A percentile compares a stretch with the other conserved stretches of the same genome.
Evolutionary conservation across 2,888 invertebrate genomes (phyloP).

Genomic region (Hecatera dysodea): DNA sequence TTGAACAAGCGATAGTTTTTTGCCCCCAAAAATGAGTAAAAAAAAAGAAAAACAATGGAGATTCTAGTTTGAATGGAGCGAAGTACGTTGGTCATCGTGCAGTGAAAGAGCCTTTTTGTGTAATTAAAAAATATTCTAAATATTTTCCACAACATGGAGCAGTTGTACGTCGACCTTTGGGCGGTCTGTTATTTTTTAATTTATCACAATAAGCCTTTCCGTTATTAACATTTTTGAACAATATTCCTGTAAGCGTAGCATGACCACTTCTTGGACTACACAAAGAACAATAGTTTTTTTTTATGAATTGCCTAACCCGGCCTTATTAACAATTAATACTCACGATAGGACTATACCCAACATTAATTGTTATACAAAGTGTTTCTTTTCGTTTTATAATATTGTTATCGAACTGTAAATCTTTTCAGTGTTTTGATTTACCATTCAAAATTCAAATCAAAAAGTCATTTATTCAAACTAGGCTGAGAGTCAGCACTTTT

Average conservation of each 20-base stretch:
- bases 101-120: not conserved
- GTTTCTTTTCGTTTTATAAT: too few relatives aligned
- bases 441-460: too few relatives aligned
- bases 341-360: too few relatives aligned
- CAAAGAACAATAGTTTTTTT: not conserved
- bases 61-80: not conserved
- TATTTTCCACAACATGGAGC: slow-evolving; percentile 12
- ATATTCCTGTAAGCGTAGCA: not conserved
- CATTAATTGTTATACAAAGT: too few relatives aligned
- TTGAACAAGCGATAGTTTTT: too few relatives aligned
- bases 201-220: slow-evolving; percentile 15
- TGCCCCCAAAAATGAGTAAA: too few relatives aligned
- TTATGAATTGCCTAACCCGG: too few relatives aligned
- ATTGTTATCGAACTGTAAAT: too few relatives aligned
- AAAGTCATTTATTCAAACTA: too few relatives aligned
- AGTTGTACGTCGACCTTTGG: not conserved
- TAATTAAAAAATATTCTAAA: not conserved
- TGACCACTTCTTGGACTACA: not conserved
- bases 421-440: too few relatives aligned
- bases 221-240: slow-evolving; percentile 6
- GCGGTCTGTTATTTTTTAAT: slow-evolving; percentile 43
- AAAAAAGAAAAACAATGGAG: not conserved
- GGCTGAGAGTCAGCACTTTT: too few relatives aligned
- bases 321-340: too few relatives aligned
- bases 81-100: not conserved